Evolutionary conservation across 2,888 invertebrate genomes (phyloP).

Genomic region (Rutpela maculata): DNA sequence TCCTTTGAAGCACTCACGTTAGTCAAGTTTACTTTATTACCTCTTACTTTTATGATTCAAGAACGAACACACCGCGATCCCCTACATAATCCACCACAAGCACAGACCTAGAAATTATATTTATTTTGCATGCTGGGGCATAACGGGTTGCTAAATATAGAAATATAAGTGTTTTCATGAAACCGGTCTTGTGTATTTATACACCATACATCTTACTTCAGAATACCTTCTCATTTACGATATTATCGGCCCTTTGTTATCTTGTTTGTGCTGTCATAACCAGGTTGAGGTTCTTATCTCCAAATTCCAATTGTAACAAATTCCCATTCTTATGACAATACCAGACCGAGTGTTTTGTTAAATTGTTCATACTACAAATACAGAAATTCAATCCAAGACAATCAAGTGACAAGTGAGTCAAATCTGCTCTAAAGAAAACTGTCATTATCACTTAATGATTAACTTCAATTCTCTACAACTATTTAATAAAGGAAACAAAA

Average conservation of each 20-base stretch:
- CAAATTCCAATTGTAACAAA: not conserved
- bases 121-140: conserved; percentile 14
- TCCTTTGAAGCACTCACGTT: not conserved
- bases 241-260: conserved; percentile 20
- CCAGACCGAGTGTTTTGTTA: not conserved
- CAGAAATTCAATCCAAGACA: not conserved
- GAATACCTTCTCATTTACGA: not conserved
- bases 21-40: not conserved
- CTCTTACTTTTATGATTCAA: not conserved
- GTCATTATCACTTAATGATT: no score
- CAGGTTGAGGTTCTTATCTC: conserved; percentile 14
- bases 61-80: not conserved
- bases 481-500: no score
- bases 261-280: conserved; percentile 3
- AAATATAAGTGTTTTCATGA: conserved; percentile 23
- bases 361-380: not conserved
- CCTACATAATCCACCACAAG: not conserved
- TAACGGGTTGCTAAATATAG: conserved; percentile 24
- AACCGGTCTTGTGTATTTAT: conserved; percentile 24
- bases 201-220: conserved; percentile 15
- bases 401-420: not conserved
- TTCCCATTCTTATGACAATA: not conserved
- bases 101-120: conserved; percentile 11
- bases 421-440: not conserved
- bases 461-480: no score